Evolutionary conservation across 2,888 invertebrate genomes (phyloP).

Genomic region (Eupsilia transversa): DNA sequence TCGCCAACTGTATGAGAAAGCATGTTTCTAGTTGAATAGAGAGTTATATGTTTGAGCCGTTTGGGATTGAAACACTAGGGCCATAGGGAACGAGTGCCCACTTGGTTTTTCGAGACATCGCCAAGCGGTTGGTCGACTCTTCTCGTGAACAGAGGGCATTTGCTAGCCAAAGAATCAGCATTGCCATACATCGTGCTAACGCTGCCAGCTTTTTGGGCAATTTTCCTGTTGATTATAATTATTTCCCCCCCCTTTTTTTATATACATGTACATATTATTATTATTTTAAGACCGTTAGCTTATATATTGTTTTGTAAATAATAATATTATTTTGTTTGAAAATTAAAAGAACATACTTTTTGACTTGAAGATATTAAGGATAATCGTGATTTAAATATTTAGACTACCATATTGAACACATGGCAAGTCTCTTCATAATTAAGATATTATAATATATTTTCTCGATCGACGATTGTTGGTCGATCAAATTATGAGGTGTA

Average conservation of each 20-base stretch:
- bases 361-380: not conserved
- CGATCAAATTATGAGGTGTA: slow-evolving; percentile 5
- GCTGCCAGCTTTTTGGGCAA: not conserved
- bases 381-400: slow-evolving; percentile 13
- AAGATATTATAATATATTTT: slow-evolving; percentile 16
- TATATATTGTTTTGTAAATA: not conserved
- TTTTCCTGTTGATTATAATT: not conserved
- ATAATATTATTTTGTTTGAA: too few relatives aligned
- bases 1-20: not conserved
- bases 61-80: not conserved
- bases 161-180: not conserved
- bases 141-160: not conserved
- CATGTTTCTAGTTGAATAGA: not conserved
- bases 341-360: not conserved
- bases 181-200: not conserved
- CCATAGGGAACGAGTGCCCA: not conserved
- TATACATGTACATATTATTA: not conserved
- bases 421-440: slow-evolving; percentile 33
- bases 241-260: not conserved
- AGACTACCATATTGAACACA: slow-evolving; percentile 49
- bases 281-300: not conserved
- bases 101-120: not conserved
- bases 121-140: not conserved
- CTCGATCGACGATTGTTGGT: not conserved
- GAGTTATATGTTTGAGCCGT: too few relatives aligned